A percentile compares a stretch with the other conserved stretches of the same genome.
Evolutionary conservation across 2,113 vertebrate genomes (phyloP).

Genomic region (Cairina moschata): DNA sequence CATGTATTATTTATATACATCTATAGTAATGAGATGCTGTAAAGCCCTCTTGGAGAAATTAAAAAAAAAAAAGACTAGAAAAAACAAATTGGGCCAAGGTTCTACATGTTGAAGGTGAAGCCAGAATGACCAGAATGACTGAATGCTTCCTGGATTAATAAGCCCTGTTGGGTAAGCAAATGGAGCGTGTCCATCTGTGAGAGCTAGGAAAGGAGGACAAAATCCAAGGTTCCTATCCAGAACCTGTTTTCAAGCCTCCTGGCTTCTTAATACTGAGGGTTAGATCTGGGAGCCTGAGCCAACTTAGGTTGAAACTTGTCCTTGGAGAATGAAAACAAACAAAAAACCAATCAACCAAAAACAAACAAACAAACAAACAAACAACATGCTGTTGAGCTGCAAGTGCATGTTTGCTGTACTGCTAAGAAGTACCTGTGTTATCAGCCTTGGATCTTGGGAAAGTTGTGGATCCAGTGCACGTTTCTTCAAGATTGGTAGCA

Average conservation of each 20-base stretch:
- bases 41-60: not conserved
- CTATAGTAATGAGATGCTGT: not conserved
- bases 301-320: not conserved
- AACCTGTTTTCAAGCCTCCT: not conserved
- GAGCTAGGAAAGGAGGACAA: not conserved
- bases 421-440: not conserved
- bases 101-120: not conserved
- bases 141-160: not conserved
- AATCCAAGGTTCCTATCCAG: not conserved
- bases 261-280: not conserved
- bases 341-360: no score
- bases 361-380: no score
- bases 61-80: not conserved
- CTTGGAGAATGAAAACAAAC: not conserved
- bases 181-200: not conserved
- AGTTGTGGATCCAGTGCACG: not conserved
- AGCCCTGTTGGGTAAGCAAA: not conserved
- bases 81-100: not conserved
- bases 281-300: not conserved
- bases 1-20: not conserved
- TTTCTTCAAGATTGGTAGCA: not conserved
- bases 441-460: not conserved
- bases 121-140: not conserved
- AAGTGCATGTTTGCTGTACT: not conserved
- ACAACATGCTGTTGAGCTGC: not conserved